Percentiles rank a stretch among this genome's conserved stretches.
These are phyloP conservation scores for Phortica magna DNA, from an alignment of 2,888 invertebrate species.

Conservation along the genomic window DNA sequence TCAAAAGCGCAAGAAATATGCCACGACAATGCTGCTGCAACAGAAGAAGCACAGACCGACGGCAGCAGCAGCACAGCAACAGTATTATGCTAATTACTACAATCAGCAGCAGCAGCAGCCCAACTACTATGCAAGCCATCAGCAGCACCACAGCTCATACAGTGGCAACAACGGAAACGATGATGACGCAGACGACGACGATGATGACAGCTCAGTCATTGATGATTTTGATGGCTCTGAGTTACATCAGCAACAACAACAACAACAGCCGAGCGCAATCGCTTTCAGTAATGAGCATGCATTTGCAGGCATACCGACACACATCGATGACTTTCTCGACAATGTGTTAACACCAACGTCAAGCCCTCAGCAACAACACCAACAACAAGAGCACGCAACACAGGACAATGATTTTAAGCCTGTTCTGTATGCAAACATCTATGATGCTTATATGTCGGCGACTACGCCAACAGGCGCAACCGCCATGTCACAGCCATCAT, in stretches of 20 bases:
- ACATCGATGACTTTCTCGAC: constrained; percentile 19
- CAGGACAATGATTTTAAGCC: constrained; percentile 5
- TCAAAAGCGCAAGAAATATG: constrained; percentile 56
- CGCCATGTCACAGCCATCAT: background rate
- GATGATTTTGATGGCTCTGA: constrained; percentile 19
- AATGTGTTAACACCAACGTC: constrained; percentile 26
- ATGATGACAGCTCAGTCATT: constrained; percentile 1
- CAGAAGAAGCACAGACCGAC: constrained; percentile 21
- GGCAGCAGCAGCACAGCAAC: constrained; percentile 25
- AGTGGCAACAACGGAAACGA: constrained; percentile 38
- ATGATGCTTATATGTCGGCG: constrained; percentile 14
- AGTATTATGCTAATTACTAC: constrained; percentile 37
- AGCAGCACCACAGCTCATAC: background rate
- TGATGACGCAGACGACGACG: constrained; percentile 12
- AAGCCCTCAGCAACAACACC: background rate
- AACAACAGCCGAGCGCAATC: constrained; percentile 23
- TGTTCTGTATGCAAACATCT: constrained; percentile 17
- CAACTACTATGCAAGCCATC: background rate
- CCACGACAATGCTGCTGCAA: constrained; percentile 22
- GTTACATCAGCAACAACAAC: constrained; percentile 8
- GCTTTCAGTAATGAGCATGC: constrained; percentile 11
- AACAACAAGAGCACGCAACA: background rate
- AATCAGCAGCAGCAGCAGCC: constrained; percentile 37
- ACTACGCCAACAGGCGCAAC: constrained; percentile 8
- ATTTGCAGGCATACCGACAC: background rate